Evolutionary conservation across 2,113 vertebrate genomes (phyloP).

Genomic region (Emydocephalus ijimae): DNA sequence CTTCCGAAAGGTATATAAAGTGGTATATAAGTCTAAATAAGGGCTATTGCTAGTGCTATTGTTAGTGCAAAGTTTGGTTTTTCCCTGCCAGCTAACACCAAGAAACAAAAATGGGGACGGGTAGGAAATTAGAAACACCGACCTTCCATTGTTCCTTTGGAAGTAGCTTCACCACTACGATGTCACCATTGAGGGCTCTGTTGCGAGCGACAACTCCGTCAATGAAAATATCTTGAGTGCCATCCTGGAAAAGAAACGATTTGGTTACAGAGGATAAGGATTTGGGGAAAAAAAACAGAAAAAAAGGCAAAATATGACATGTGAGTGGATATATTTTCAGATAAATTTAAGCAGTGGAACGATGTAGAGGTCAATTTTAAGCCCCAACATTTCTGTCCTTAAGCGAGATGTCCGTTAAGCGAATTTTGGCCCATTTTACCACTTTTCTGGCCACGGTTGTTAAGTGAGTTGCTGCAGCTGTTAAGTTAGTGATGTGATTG

Average conservation of each 20-base stretch:
- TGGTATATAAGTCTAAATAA: no score
- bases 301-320: neutral
- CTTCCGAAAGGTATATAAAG: no score
- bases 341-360: no score
- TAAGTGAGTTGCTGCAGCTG: no score
- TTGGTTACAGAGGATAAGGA: neutral
- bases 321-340: no score
- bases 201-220: slow-evolving; percentile 91
- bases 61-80: neutral
- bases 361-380: no score
- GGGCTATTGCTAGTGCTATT: no score
- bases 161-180: slow-evolving; percentile 87
- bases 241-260: slow-evolving; percentile 74
- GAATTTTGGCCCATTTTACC: no score
- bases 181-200: slow-evolving; percentile 90
- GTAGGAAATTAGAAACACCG: slow-evolving; percentile 49
- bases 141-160: slow-evolving; percentile 95
- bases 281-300: neutral
- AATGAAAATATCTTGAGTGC: slow-evolving; percentile 88
- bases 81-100: neutral
- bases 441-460: no score
- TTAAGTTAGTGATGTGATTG: no score
- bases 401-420: no score
- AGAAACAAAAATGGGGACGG: neutral
- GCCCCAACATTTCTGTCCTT: no score